These are phyloP conservation scores for Chionoecetes opilio DNA, from an alignment of 1,140 invertebrate species.

Conservation along the genomic window DNA sequence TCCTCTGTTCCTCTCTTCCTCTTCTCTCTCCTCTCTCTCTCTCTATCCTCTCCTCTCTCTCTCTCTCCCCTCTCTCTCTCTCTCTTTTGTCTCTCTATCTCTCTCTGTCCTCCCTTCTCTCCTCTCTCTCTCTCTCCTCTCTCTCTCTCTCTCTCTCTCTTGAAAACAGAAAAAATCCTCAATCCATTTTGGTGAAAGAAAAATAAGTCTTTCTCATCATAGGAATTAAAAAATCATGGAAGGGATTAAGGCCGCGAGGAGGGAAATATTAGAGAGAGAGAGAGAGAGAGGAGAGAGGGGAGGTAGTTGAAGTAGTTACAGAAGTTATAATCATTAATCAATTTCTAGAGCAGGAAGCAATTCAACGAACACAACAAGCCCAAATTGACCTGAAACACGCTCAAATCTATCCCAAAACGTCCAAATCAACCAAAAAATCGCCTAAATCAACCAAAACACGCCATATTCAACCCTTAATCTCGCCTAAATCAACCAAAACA, in stretches of 20 bases:
- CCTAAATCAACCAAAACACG: background rate
- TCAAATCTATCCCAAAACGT: background rate
- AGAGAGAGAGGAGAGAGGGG: slow-evolving; percentile 15
- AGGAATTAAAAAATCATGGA: background rate
- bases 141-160: too few relatives aligned
- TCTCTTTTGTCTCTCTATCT: too few relatives aligned
- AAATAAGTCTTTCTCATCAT: background rate
- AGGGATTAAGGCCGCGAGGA: background rate
- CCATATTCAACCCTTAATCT: background rate
- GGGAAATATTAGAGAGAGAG: background rate
- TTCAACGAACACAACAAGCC: background rate
- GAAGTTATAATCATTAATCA: background rate
- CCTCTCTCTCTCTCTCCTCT: too few relatives aligned
- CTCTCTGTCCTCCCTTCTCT: too few relatives aligned
- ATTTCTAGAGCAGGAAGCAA: background rate
- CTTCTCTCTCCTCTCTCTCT: too few relatives aligned
- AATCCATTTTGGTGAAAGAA: background rate
- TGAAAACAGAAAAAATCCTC: background rate
- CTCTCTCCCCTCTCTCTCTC: too few relatives aligned
- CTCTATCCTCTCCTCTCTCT: too few relatives aligned
- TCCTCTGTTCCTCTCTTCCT: too few relatives aligned
- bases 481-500: background rate
- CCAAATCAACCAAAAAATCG: too few relatives aligned
- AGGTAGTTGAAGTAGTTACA: background rate
- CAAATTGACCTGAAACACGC: background rate